phyloP scores from a whole-genome alignment of 2,797 vertebrate species.

The Aselliscus stoliczkanus region DNA sequence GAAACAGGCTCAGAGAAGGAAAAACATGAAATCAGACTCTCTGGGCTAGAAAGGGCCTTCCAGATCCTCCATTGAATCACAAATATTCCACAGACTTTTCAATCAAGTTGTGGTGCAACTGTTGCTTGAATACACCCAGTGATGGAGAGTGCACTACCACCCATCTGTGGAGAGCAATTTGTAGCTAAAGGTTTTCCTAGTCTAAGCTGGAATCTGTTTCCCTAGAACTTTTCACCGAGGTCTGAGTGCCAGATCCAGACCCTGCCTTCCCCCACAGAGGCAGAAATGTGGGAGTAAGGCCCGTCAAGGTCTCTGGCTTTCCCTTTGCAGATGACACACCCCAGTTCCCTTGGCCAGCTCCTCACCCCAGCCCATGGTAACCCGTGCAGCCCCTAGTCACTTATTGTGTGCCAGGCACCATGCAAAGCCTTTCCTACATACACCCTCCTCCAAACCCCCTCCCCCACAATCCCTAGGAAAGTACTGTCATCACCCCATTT shows the following conservation, averaged over 20 bases:
- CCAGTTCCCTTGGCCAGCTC: not conserved
- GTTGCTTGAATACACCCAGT: not conserved
- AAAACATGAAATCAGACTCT: not conserved
- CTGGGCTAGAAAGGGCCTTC: not conserved
- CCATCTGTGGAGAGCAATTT: not conserved
- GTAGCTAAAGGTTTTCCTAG: not conserved
- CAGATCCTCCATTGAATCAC: not conserved
- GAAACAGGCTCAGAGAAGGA: conserved; percentile 18
- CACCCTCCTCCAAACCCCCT: not conserved
- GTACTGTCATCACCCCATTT: not conserved
- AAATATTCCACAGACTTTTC: not conserved
- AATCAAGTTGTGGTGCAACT: not conserved
- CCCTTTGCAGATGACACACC: not conserved
- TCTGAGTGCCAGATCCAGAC: not conserved
- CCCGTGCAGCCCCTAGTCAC: not conserved
- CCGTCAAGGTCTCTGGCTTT: not conserved
- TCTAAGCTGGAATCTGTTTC: not conserved
- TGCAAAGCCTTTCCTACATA: not conserved
- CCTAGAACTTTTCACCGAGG: not conserved
- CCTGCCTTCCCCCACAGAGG: not conserved
- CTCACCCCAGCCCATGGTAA: not conserved
- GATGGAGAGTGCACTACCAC: not conserved
- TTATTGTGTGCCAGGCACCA: fast-evolving
- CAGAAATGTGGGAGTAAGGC: not conserved
- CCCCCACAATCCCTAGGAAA: not conserved